Evolutionary conservation across 2,797 vertebrate species (phyloP).

Genomic region (Clarias fuscus): DNA sequence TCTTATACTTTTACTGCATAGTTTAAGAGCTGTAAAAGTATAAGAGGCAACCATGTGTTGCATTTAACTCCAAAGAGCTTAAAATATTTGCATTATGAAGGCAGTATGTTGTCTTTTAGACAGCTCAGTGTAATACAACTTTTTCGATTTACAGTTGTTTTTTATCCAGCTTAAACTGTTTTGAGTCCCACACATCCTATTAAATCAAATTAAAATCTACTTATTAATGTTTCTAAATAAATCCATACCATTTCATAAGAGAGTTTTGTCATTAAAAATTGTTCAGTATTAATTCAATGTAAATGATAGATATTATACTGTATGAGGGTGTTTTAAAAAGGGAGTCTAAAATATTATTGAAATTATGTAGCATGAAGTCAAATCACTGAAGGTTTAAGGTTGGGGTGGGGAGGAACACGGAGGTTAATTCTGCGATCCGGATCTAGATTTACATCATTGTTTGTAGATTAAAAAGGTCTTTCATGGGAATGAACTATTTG

Average conservation of each 20-base stretch:
- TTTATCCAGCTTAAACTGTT: not conserved
- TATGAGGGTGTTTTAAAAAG: conserved; percentile 54
- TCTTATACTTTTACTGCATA: not conserved
- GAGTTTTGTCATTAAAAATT: conserved; percentile 52
- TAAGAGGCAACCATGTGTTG: conserved; percentile 22
- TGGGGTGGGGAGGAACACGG: conserved; percentile 59
- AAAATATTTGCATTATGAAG: conserved; percentile 22
- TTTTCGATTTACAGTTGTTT: not conserved
- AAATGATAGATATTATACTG: conserved; percentile 13
- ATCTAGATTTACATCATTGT: conserved; percentile 78
- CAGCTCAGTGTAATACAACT: not conserved
- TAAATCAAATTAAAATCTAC: not conserved
- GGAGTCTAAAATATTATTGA: conserved; percentile 73
- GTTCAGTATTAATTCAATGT: conserved; percentile 54
- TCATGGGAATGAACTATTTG: conserved; percentile 65
- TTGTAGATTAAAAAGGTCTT: conserved; percentile 73
- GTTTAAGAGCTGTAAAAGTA: conserved; percentile 32
- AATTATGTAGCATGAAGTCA: conserved; percentile 73
- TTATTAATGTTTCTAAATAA: not conserved
- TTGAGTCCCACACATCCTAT: not conserved
- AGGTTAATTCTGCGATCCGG: conserved; percentile 79
- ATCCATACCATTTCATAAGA: not conserved
- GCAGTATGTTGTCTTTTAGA: not conserved
- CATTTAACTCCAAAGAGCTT: not conserved
- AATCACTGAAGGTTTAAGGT: conserved; percentile 70